phyloP scores from a whole-genome alignment of 2,888 invertebrate genomes.

The Onchidella celtica region DNA sequence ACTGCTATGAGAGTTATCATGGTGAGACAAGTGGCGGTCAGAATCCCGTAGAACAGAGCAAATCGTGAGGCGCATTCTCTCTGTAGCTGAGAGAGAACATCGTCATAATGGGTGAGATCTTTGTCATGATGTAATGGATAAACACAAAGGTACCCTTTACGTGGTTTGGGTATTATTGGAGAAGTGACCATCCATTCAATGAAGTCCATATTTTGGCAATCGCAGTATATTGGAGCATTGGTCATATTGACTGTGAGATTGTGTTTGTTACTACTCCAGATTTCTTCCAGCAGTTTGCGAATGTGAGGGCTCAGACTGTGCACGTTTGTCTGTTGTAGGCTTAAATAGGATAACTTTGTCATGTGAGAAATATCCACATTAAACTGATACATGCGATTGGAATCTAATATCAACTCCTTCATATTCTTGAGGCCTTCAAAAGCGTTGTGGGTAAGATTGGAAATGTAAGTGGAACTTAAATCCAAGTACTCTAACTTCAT shows the following conservation, averaged over 20 bases:
- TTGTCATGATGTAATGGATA: too few species aligned
- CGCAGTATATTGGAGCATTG: conserved; percentile 17
- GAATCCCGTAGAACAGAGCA: too few species aligned
- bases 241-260: conserved; percentile 30
- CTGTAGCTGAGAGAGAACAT: too few species aligned
- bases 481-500: conserved; percentile 10
- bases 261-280: background rate
- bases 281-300: background rate
- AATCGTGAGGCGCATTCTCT: too few species aligned
- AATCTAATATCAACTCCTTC: background rate
- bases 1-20: too few species aligned
- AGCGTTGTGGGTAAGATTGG: background rate
- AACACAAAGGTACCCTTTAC: too few species aligned
- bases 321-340: conserved; percentile 18
- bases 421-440: conserved; percentile 30
- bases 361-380: conserved; percentile 16
- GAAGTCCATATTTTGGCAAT: conserved; percentile 28
- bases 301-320: background rate
- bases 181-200: conserved; percentile 15
- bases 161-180: background rate
- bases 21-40: too few species aligned
- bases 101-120: too few species aligned
- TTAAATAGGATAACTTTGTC: background rate
- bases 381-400: conserved; percentile 31
- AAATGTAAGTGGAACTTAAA: conserved; percentile 8